Evolutionary conservation across 2,797 vertebrate genomes (phyloP).

Genomic region (Thripadectes ignobilis): DNA sequence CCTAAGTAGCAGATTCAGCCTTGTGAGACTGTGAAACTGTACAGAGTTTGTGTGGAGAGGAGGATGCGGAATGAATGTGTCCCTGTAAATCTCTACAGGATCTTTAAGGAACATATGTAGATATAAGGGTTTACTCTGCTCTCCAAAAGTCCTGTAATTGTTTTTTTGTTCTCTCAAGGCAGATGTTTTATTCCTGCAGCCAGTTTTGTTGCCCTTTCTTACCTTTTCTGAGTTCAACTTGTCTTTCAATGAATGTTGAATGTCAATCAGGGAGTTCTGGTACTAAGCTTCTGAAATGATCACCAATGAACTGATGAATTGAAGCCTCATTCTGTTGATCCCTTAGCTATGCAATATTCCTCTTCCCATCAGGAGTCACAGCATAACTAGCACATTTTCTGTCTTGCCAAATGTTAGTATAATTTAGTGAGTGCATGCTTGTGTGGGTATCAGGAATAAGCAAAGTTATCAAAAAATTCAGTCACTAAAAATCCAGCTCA

Average conservation of each 20-base stretch:
- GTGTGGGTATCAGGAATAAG: not conserved
- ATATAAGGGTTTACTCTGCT: not conserved
- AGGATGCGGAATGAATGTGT: not conserved
- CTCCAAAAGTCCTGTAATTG: not conserved
- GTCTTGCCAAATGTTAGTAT: not conserved
- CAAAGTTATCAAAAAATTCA: not conserved
- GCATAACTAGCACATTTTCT: not conserved
- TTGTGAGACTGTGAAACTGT: not conserved
- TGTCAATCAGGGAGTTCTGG: not conserved
- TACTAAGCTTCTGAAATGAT: not conserved
- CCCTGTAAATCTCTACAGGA: not conserved
- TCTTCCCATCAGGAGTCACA: not conserved
- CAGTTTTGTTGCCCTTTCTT: not conserved
- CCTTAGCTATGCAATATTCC: not conserved
- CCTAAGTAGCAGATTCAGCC: not conserved
- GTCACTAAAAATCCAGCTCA: not conserved
- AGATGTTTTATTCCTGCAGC: not conserved
- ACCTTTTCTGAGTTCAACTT: not conserved
- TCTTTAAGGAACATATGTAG: not conserved
- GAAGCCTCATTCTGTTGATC: not conserved
- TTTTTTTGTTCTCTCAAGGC: not conserved
- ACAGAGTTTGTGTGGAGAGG: not conserved
- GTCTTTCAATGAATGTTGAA: not conserved
- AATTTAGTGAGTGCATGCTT: not conserved
- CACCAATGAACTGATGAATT: not conserved